phyloP scores from a whole-genome alignment of 2,888 invertebrate species.

The Eucriotettix oculatus region DNA sequence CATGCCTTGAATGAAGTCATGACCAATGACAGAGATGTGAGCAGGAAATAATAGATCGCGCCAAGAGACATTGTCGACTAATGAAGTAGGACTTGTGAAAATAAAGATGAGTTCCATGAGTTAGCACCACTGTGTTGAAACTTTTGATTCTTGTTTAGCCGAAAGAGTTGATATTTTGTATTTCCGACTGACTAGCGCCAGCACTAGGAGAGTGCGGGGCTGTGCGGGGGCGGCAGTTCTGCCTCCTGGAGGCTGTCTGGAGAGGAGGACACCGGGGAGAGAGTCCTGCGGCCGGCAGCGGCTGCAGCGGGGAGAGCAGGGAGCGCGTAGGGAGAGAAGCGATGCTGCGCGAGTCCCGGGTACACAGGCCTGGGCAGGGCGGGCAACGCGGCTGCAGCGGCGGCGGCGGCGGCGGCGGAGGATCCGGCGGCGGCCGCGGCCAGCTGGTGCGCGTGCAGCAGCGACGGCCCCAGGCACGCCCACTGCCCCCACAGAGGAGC shows the following conservation, averaged over 20 bases:
- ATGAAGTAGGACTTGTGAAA: too few relatives aligned
- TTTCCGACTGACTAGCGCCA: too few relatives aligned
- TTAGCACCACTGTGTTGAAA: too few relatives aligned
- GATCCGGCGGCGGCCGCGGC: slow-evolving; percentile 27
- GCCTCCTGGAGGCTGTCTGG: slow-evolving; percentile 41
- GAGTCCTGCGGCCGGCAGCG: slow-evolving; percentile 2
- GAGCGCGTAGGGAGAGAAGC: slow-evolving; percentile 26
- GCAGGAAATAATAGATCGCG: too few relatives aligned
- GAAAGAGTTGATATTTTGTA: too few relatives aligned
- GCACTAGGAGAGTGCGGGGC: slow-evolving; percentile 15
- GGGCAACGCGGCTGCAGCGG: slow-evolving; percentile 5
- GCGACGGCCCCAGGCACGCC: slow-evolving; percentile 48
- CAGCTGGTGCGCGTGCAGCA: slow-evolving; percentile 37
- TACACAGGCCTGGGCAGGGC: slow-evolving; percentile 14
- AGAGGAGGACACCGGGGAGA: slow-evolving; percentile 37
- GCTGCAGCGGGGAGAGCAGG: slow-evolving; percentile 10
- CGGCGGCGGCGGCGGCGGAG: slow-evolving; percentile 5
- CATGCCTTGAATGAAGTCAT: too few relatives aligned
- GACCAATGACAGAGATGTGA: too few relatives aligned
- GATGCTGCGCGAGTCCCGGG: slow-evolving; percentile 8
- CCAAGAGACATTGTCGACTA: too few relatives aligned
- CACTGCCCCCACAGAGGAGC: slow-evolving; percentile 44
- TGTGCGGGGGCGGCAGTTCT: slow-evolving; percentile 20
- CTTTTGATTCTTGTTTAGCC: too few relatives aligned
- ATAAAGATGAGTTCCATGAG: too few relatives aligned